Percentiles rank a stretch among this genome's conserved stretches.
These are phyloP conservation scores for Phaonia tiefii DNA, from an alignment of 2,888 invertebrate genomes.

Conservation along the genomic window DNA sequence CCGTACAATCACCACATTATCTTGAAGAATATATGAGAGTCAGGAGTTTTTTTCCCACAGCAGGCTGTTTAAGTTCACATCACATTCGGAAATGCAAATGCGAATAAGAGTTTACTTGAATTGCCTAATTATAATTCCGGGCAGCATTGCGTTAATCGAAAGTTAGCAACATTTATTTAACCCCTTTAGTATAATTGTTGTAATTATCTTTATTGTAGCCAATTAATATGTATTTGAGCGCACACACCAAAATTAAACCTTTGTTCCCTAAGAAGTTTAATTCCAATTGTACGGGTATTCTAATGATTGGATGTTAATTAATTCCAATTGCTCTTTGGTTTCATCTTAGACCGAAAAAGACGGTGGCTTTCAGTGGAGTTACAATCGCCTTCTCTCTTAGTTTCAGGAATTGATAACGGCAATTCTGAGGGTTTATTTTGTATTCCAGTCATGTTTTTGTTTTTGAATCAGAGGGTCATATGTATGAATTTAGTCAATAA, in stretches of 20 bases:
- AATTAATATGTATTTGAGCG: slow-evolving; percentile 50
- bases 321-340: slow-evolving; percentile 49
- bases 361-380: slow-evolving; percentile 29
- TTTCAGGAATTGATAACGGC: no score
- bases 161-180: slow-evolving; percentile 44
- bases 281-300: slow-evolving; percentile 36
- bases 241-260: slow-evolving; percentile 51
- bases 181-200: slow-evolving; percentile 42
- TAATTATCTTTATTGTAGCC: slow-evolving; percentile 50
- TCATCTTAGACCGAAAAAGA: slow-evolving; percentile 7
- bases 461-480: background rate
- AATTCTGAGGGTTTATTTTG: slow-evolving; percentile 32
- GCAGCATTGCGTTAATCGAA: slow-evolving; percentile 36
- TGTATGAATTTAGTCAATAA: no score
- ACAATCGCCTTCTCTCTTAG: slow-evolving; percentile 26
- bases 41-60: no score
- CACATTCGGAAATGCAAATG: background rate
- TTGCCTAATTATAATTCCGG: slow-evolving; percentile 40
- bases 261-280: slow-evolving; percentile 30
- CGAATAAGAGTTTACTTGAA: background rate
- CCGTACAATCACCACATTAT: no score
- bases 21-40: no score
- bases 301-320: slow-evolving; percentile 52
- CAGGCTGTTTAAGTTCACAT: background rate
- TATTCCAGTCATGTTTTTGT: slow-evolving; percentile 31